Conservation (phyloP, 2,888 invertebrate species). For the Cremastobaeus sp. region DNA sequence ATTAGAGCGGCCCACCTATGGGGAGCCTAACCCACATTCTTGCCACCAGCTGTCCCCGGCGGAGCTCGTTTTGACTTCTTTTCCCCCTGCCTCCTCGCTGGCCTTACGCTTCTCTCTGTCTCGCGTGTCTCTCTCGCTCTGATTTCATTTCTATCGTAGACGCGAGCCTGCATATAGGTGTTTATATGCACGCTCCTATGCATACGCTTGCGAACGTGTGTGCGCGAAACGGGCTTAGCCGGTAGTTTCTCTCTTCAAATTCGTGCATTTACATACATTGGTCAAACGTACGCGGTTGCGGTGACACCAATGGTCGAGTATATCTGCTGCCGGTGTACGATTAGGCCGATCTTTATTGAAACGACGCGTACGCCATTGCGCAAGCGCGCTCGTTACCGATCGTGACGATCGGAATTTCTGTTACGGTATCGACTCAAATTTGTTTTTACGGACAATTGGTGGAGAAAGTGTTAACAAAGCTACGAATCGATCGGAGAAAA, state of each 20-base stretch:
- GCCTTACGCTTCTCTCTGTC: conserved; percentile 12
- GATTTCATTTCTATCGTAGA: conserved; percentile 49
- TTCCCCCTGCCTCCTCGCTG: conserved; percentile 4
- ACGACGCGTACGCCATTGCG: conserved; percentile 8
- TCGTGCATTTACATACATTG: conserved; percentile 50
- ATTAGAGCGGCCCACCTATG: conserved; percentile 72
- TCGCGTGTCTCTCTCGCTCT: conserved; percentile 13
- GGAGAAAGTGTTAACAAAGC: too few relatives aligned
- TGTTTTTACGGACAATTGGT: too few relatives aligned
- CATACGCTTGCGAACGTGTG: conserved; percentile 22
- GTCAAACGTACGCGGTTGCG: conserved; percentile 35
- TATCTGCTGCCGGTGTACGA: conserved; percentile 28
- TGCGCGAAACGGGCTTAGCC: conserved; percentile 47
- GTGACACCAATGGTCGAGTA: conserved; percentile 42
- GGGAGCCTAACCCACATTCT: conserved; percentile 63
- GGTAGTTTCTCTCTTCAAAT: conserved; percentile 52
- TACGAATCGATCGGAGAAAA: too few relatives aligned
- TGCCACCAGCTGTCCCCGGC: conserved; percentile 70
- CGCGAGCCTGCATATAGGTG: conserved; percentile 18
- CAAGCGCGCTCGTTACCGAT: conserved; percentile 4
- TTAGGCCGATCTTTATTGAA: conserved; percentile 38
- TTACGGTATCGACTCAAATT: too few relatives aligned
- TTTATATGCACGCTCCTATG: conserved; percentile 35
- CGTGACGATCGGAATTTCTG: background rate
- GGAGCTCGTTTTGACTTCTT: conserved; percentile 57